Evolutionary conservation across 2,888 invertebrate species (phyloP), one percentile per base, ranked within the genome.

Genomic region (Cheilosia vernalis): DNA sequence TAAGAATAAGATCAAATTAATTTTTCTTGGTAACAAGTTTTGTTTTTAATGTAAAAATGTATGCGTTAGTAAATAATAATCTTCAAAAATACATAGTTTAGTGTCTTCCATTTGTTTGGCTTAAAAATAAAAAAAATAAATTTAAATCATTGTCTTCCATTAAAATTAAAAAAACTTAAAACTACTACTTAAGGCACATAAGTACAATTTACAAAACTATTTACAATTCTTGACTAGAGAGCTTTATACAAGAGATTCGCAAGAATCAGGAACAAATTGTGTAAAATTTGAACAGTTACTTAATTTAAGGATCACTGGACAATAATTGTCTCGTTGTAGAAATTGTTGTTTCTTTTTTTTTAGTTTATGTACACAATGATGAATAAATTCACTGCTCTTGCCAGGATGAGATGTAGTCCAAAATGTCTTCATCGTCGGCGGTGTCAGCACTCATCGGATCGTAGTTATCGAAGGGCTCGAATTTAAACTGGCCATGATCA

Each of bases 401-500:
- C 91, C 92, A 91, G 58, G 90, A 91, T 37, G 92, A 91, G 70
- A 91, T 91, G 63, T 91, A 91, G 87, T 98, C 97, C 64, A 98
- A 94, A 27, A 98, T 94, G 90, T 97, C 97, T 92, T 98, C 97
- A 91, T 97, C 97, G 92, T 97, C 97, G 27, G 97, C 96, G 90
- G 96, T 96, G 91, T 97, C 97, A 91, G 97, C 97, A 92, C 96
- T 96, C 93, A 96, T 95, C 1, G 96, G 95, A 89, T 96, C 96
- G 91, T 96, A 96, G 89, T 95, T 95, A 89, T 96, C 96, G 90
- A 96, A 96, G 87, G 93, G 93, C 88, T 94, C 94, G 73, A 91
- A 93, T 82, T 92, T 92, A 76, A 90, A 91, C 60, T 90, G 90
- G 21, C 87, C 87, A 47, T 87, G 66, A 15, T 78, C 61, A 17